Conservation (phyloP, 2,888 invertebrate genomes). For the Plebejus melissa region DNA sequence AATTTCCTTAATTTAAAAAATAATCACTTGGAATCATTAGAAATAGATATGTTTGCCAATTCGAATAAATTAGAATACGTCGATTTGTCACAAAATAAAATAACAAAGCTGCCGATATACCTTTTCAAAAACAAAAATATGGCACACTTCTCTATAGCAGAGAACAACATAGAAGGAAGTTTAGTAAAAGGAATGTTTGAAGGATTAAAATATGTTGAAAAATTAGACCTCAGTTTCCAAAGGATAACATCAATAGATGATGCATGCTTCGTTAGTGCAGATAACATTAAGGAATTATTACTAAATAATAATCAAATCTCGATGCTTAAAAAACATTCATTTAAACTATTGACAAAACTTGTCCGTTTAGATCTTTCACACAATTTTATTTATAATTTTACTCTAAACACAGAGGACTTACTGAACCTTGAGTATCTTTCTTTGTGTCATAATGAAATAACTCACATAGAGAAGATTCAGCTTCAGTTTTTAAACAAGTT, state of each 20-base stretch:
- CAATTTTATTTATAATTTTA: slow-evolving; percentile 50
- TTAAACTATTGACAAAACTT: slow-evolving; percentile 45
- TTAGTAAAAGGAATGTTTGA: slow-evolving; percentile 52
- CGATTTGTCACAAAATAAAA: slow-evolving; percentile 50
- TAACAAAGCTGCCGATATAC: slow-evolving; percentile 47
- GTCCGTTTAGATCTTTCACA: slow-evolving; percentile 51
- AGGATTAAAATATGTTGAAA: slow-evolving; percentile 45
- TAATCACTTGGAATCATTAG: background rate
- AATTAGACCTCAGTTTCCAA: slow-evolving; percentile 52
- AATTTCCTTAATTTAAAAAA: background rate
- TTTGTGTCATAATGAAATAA: slow-evolving; percentile 50
- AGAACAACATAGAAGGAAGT: slow-evolving; percentile 49
- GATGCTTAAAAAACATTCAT: slow-evolving; percentile 45
- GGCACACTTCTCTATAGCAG: slow-evolving; percentile 44
- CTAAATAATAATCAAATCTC: slow-evolving; percentile 53
- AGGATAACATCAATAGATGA: slow-evolving; percentile 48
- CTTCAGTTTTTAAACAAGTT: slow-evolving; percentile 46
- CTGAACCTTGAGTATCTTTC: slow-evolving; percentile 44
- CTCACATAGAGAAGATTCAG: slow-evolving; percentile 44
- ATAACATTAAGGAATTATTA: slow-evolving; percentile 42
- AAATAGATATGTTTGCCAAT: slow-evolving; percentile 31
- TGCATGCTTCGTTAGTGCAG: slow-evolving; percentile 52
- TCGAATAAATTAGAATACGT: slow-evolving; percentile 40
- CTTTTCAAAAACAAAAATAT: slow-evolving; percentile 53
- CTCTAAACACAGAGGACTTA: slow-evolving; percentile 51